Evolutionary conservation across 2,888 invertebrate genomes (phyloP).

Genomic region (Deilephila elpenor): DNA sequence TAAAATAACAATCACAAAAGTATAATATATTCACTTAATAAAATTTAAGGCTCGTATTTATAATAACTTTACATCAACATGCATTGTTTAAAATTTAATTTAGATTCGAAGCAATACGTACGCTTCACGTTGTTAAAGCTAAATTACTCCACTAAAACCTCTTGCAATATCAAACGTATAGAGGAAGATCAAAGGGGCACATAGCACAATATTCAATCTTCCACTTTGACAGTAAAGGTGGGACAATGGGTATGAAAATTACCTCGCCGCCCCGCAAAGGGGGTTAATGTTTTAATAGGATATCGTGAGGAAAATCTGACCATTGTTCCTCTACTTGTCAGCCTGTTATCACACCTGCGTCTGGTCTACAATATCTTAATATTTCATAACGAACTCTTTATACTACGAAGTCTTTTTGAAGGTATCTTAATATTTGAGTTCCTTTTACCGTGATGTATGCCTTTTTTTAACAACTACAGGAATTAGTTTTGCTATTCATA

Average conservation of each 20-base stretch:
- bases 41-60: no score
- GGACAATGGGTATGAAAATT: constrained; percentile 26
- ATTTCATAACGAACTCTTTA: not conserved
- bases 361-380: not conserved
- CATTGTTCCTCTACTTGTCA: constrained; percentile 16
- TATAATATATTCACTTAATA: no score
- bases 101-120: not conserved
- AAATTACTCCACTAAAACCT: not conserved
- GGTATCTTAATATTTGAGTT: not conserved
- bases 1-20: no score
- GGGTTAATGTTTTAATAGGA: constrained; percentile 26
- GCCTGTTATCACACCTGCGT: not conserved
- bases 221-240: constrained; percentile 9
- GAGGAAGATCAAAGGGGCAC: constrained; percentile 34
- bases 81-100: not conserved
- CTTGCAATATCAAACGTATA: not conserved
- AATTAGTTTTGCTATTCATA: no score
- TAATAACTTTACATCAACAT: not conserved
- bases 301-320: not conserved
- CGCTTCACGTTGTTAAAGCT: constrained; percentile 2
- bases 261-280: constrained; percentile 27
- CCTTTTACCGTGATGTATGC: not conserved
- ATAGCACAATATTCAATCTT: constrained; percentile 17
- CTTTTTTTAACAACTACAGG: no score
- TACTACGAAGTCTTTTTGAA: not conserved